Evolutionary conservation across 1,140 invertebrate species (phyloP), one percentile per base, ranked within the genome.

Genomic region (Conus ventricosus): DNA sequence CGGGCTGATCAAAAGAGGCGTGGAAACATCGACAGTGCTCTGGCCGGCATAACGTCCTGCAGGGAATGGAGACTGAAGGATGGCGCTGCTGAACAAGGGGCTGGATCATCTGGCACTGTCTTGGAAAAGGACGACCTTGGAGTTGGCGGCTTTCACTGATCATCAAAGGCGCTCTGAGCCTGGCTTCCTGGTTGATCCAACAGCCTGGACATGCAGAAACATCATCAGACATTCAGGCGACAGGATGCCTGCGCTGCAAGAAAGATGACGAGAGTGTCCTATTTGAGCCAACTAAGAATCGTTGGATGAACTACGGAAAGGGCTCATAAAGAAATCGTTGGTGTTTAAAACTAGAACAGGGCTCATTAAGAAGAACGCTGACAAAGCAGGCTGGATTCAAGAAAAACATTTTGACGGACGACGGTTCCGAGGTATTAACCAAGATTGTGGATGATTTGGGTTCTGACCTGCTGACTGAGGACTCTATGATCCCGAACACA

Each of bases 1-100:
- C 20, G 88, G 88, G 1, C 67, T 89, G 55, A 89, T 89, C 63
- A 87, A 87, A 55, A n/a, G 88, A 71, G 75, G 55, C 4, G 6
- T 87, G 5, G 78, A 89, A 51, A 63, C n/a, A 20, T 84, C 7
- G 88, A 20, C 23, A 7, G 6, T 13, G 67, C 13, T 13, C 23
- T 71, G 67, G 23, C 67, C 23, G 67, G 39, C 39, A n/a, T 3
- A 4, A 71, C 6, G 67, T n/a, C 67, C 67, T 23, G 0, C 6
- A 20, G 23, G 10, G 0, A 3, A 13, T 71, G 15, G 67, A 71
- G 0, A 20, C 11, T 13, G 67, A 71, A 23, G 67, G 67, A 20
- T 71, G 67, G 67, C 4, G 15, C 6, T 71, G 67, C 20, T 71
- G 67, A 20, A 23, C 11, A 71, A 71, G 67, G 67, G 67, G 67